These are phyloP conservation scores for Schizopygopsis malacanthus DNA, from an alignment of 2,797 vertebrate genomes.

Conservation along the genomic window DNA sequence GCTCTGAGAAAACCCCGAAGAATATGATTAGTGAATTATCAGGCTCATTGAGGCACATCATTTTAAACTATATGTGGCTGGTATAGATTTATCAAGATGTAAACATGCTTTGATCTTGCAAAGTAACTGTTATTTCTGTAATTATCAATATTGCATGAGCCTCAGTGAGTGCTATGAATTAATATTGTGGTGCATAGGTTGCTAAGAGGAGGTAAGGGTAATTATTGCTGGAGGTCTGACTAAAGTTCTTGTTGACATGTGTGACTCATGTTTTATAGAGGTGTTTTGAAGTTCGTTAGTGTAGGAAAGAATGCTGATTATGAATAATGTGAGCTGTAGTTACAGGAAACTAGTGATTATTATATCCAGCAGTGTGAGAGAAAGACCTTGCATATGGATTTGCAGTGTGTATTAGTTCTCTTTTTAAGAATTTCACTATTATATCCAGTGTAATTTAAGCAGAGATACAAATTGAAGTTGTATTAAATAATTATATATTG, in stretches of 20 bases:
- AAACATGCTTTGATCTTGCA: not conserved
- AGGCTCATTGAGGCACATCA: not conserved
- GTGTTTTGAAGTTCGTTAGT: conserved; percentile 3
- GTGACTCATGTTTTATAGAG: conserved; percentile 16
- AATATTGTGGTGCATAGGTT: not conserved
- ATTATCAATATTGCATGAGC: too few relatives aligned
- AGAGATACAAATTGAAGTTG: not conserved
- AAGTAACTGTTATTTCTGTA: not conserved
- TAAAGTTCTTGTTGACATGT: not conserved
- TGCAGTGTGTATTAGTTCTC: not conserved
- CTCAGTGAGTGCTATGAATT: not conserved
- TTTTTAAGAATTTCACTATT: not conserved
- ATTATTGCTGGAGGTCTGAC: not conserved
- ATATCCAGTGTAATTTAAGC: not conserved
- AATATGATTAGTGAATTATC: not conserved
- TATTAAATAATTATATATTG: not conserved
- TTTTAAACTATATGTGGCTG: not conserved
- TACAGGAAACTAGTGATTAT: conserved; percentile 4
- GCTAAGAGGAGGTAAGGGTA: not conserved
- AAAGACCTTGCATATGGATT: not conserved
- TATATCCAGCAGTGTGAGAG: not conserved
- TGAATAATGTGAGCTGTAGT: not conserved
- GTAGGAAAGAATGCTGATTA: conserved; percentile 6
- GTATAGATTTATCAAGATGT: not conserved
- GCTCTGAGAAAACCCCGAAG: not conserved